Percentiles rank a stretch among this genome's conserved stretches.
Evolutionary conservation across 2,113 vertebrate genomes (phyloP).

Genomic region (Silurus asotus): DNA sequence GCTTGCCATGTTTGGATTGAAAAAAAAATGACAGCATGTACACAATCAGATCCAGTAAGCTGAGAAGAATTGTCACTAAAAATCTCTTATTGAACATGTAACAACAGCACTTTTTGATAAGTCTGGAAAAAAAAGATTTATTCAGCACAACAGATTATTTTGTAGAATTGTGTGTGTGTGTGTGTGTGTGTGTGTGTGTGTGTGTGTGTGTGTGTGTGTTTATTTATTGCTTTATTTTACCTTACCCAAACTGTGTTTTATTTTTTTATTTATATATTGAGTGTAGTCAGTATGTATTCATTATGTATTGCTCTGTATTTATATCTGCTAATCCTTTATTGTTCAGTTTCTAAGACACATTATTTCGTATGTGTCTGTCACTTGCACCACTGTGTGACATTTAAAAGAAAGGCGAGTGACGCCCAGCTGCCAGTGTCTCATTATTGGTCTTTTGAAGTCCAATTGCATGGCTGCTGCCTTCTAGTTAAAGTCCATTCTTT

Average conservation of each 20-base stretch:
- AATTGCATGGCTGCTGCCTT: not conserved
- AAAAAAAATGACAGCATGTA: not conserved
- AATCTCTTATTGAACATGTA: not conserved
- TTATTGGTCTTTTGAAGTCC: conserved; percentile 19
- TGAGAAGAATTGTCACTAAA: not conserved
- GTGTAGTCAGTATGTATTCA: not conserved
- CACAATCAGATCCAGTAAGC: not conserved
- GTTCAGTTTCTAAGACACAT: not conserved
- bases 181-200: not conserved
- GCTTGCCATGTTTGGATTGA: conserved; percentile 39
- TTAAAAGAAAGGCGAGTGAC: not conserved
- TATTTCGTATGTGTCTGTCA: not conserved
- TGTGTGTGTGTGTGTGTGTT: not conserved
- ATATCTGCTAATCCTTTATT: not conserved
- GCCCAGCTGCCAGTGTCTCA: not conserved
- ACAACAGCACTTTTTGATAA: not conserved
- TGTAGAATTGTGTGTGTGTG: not conserved
- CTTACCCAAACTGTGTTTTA: not conserved
- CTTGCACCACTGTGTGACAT: not conserved
- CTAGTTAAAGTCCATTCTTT: not conserved
- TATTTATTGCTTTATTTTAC: not conserved
- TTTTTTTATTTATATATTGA: not conserved
- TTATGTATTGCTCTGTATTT: not conserved
- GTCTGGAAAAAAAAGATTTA: not conserved
- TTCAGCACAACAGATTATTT: too few species aligned